These are phyloP conservation scores for Suricata suricatta DNA, from an alignment of 2,113 vertebrate species.

Conservation along the genomic window DNA sequence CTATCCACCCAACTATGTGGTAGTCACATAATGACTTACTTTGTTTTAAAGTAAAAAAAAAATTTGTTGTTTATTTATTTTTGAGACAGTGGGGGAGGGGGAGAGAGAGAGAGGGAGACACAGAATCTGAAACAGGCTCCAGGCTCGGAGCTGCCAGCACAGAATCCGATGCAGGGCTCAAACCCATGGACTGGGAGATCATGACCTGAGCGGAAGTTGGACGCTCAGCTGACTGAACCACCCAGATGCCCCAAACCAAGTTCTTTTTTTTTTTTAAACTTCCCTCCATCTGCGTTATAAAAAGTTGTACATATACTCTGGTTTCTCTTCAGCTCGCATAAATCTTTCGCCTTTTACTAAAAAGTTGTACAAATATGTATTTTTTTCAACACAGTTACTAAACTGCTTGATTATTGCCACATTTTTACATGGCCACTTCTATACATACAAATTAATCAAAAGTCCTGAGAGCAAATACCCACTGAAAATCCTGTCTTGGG, in stretches of 20 bases:
- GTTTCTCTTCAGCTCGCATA: too few relatives aligned
- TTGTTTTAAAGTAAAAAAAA: too few relatives aligned
- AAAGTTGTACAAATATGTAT: neutral
- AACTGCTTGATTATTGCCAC: neutral
- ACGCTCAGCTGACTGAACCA: too few relatives aligned
- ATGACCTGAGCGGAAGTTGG: too few relatives aligned
- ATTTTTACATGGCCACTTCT: slow-evolving; percentile 5
- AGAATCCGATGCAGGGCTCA: too few relatives aligned
- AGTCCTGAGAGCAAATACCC: neutral
- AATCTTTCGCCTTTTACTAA: too few relatives aligned
- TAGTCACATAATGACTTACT: neutral
- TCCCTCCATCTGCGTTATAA: neutral
- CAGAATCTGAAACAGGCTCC: too few relatives aligned
- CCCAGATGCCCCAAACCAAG: neutral
- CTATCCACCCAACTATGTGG: neutral
- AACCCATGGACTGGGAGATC: too few relatives aligned
- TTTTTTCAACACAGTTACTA: neutral
- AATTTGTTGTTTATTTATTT: too few relatives aligned
- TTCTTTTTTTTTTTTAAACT: neutral
- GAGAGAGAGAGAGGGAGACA: too few relatives aligned
- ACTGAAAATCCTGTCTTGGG: neutral
- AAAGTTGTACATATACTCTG: neutral
- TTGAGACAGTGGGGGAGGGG: too few relatives aligned
- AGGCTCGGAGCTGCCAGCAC: too few relatives aligned
- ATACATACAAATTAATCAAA: neutral